Base-by-base conservation (phyloP, 2,888 invertebrate species). In the Drepanosiphum platanoidis region DNA sequence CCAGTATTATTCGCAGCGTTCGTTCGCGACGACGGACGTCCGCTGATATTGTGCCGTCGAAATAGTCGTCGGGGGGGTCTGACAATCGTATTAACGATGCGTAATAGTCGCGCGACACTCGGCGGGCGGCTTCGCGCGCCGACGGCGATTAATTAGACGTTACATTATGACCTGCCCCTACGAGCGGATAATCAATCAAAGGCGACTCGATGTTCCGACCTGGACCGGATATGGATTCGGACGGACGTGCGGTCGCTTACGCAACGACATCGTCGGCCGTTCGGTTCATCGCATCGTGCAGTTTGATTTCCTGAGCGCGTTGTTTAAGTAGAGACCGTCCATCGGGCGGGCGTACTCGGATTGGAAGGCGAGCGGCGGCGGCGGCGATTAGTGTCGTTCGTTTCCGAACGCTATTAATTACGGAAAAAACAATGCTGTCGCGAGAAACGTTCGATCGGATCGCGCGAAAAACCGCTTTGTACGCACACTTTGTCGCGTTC, bases 121-220 rank as follows among this genome's bases (percentile, higher is more conserved):
- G 22, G 52, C 13, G 52, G 4, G 52, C 32, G 32, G 11, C 32
- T 52, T 74, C 52, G 15, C 74, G 52, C 32, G 32, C 52, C 1
- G 52, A 52, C 1, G 52, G 32, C 32, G 52, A 74, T 74, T 74
- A 74, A 74, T 74, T 74, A 74, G 52, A 74, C 74, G 13, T 27
- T 52, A 74, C 32, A 71, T 11, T 71, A 39, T 22, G n/a, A n/a
- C n/a, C n/a, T n/a, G n/a, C n/a, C n/a, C n/a, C n/a, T n/a, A 42
- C 5, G 9, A 9, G 61, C 1, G 9, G 32, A 32, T 32, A 52
- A 74, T 74, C 74, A 74, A 74, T 52, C 52, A 52, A 22, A 32
- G 3, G 72, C 18, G n/a, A 7, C 15, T 30, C 7, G 13, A 42
- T 39, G 39, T 71, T n/a, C 36, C 70, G 27, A n/a, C n/a, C 42